Evolutionary conservation across 2,888 invertebrate species (phyloP), one percentile per base, ranked within the genome.

Genomic region (Pyrgus malvae): DNA sequence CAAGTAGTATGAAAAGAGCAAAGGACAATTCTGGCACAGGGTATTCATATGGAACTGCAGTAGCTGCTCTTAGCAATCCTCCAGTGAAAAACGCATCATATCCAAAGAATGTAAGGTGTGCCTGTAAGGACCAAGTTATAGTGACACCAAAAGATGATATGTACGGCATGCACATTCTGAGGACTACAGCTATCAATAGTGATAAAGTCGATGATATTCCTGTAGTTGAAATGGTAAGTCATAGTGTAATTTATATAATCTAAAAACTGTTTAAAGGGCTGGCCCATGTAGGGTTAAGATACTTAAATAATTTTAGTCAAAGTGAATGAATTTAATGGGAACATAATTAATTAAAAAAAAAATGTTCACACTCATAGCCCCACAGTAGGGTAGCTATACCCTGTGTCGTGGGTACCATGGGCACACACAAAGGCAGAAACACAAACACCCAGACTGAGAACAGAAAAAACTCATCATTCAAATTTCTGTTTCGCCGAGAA

Each of bases 21-120:
- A 90, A 88, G 70, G 89, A 89, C 65, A 89, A 85, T 65, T 78
- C 85, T 0, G 84, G 88, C 9, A 76, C 80, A 0, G 84, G 86
- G 1, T 88, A 87, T 57, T 86, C 87, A 0, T 89, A 89, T 57
- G 87, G 89, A 1, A 74, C 81, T 9, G 83, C 86, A 1, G 64
- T 87, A 8, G 83, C 84, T 0, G 74, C 78, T 2, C 67, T 85
- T 1, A 65, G 73, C 25, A 66, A 65, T 33, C 66, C 72, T 0
- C 48, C 62, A 0, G 60, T 66, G 5, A 76, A 73, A 61, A 72
- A 67, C 48, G 62, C 70, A 0, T 29, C 64, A 3, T 74, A 72
- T 46, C 57, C 65, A 0, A 75, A 75, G 48, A 61, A 57, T 1
- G 51, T 64, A 21, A 65, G 76, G 40, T 79, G 80, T 50, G 61